phyloP scores from a whole-genome alignment of 2,888 invertebrate genomes.

The Hypena proboscidalis region DNA sequence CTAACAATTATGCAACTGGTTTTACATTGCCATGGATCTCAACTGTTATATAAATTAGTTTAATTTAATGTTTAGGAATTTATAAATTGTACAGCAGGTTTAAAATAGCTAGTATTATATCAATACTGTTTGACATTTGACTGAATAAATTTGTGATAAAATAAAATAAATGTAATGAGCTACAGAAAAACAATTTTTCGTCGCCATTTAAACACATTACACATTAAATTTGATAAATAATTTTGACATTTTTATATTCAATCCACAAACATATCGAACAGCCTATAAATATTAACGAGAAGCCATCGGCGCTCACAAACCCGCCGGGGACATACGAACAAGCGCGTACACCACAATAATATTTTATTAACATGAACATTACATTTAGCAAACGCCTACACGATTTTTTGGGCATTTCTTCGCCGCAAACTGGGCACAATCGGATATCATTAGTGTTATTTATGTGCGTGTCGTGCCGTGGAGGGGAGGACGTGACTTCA shows the following conservation, averaged over 20 bases:
- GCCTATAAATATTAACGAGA: constrained; percentile 39
- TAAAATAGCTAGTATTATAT: too few relatives aligned
- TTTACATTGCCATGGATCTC: background rate
- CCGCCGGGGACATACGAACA: constrained; percentile 17
- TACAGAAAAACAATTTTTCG: too few relatives aligned
- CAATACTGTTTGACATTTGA: too few relatives aligned
- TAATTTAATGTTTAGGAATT: too few relatives aligned
- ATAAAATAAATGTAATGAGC: too few relatives aligned
- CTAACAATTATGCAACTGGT: constrained; percentile 30
- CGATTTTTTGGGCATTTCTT: constrained; percentile 45
- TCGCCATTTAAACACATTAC: too few relatives aligned
- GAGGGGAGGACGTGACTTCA: constrained; percentile 65
- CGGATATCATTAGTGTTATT: constrained; percentile 81
- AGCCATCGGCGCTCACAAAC: constrained; percentile 37
- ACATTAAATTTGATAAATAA: constrained; percentile 5
- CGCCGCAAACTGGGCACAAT: constrained; percentile 64
- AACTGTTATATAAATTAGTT: too few relatives aligned
- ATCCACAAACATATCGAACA: constrained; percentile 22
- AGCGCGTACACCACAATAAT: constrained; percentile 34
- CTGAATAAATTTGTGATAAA: too few relatives aligned
- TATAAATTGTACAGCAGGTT: too few relatives aligned
- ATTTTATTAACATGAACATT: constrained; percentile 44
- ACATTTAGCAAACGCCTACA: constrained; percentile 37
- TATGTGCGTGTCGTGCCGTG: constrained; percentile 72
- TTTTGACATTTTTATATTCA: constrained; percentile 27